Evolutionary conservation across 2,797 vertebrate species (phyloP).

Genomic region (Falco concolor): DNA sequence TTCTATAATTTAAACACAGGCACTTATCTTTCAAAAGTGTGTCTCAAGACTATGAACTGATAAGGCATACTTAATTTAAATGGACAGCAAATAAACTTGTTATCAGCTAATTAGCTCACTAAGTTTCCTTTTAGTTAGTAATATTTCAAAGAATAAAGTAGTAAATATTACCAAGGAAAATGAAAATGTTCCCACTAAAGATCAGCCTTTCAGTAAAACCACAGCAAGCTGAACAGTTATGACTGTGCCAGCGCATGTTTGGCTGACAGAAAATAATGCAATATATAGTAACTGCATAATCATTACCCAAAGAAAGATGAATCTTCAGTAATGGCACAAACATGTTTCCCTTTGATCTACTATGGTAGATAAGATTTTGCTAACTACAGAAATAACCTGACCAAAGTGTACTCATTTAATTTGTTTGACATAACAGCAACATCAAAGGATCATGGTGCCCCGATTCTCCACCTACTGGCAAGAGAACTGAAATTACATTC

Average conservation of each 20-base stretch:
- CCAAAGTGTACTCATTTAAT: not conserved
- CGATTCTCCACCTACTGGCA: not conserved
- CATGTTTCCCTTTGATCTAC: not conserved
- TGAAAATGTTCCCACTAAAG: not conserved
- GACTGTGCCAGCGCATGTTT: not conserved
- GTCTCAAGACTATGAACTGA: not conserved
- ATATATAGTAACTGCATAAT: not conserved
- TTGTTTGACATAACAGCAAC: not conserved
- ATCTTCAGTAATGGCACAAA: not conserved
- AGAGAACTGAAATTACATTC: not conserved
- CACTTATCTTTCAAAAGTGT: not conserved
- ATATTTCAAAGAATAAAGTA: not conserved
- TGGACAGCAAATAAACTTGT: not conserved
- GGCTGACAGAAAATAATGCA: not conserved
- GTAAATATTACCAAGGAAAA: not conserved
- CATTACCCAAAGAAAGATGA: not conserved
- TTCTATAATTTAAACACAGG: not conserved
- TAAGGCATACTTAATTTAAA: not conserved
- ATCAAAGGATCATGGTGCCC: not conserved
- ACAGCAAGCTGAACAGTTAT: not conserved
- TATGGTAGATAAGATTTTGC: not conserved
- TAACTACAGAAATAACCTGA: not conserved
- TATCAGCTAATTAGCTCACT: not conserved
- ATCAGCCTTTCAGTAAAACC: not conserved
- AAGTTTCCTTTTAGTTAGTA: not conserved